Evolutionary conservation across 2,888 invertebrate species (phyloP).

Genomic region (Sarcophaga caerulescens): DNA sequence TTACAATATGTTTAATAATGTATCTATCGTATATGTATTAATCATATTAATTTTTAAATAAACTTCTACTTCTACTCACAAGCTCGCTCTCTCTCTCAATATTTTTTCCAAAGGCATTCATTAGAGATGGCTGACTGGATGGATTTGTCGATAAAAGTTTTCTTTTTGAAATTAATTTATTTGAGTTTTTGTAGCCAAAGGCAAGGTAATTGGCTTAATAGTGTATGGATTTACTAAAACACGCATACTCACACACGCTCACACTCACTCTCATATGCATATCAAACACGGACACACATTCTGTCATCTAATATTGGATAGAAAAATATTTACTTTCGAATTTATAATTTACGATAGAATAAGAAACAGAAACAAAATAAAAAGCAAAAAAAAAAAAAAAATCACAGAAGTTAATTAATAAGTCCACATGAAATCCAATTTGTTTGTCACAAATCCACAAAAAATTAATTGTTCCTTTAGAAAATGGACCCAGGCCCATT

Average conservation of each 20-base stretch:
- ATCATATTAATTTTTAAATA: conserved; percentile 33
- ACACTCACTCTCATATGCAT: too few species aligned
- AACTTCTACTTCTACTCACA: conserved; percentile 10
- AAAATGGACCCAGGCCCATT: neutral
- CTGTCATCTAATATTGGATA: neutral
- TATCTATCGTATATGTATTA: neutral
- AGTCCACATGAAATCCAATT: neutral
- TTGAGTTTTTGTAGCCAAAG: conserved; percentile 32
- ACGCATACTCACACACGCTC: neutral
- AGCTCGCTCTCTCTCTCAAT: neutral
- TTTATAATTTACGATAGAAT: neutral
- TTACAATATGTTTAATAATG: neutral
- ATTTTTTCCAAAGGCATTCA: too few species aligned
- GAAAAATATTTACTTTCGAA: neutral
- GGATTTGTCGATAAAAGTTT: conserved; percentile 11
- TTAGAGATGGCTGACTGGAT: too few species aligned
- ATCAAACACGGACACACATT: too few species aligned
- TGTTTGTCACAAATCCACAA: neutral
- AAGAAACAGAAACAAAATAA: too few species aligned
- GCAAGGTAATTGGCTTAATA: conserved; percentile 47
- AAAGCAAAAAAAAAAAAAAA: too few species aligned
- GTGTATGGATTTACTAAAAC: neutral
- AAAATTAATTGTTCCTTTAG: neutral
- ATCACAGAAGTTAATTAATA: neutral
- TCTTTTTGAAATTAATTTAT: conserved; percentile 53